A percentile compares a stretch with the other conserved stretches of the same genome.
Evolutionary conservation across 37 sponge, comb jelly and placozoan genomes (phyloP).

Genomic region (Theonella swinhoei): DNA sequence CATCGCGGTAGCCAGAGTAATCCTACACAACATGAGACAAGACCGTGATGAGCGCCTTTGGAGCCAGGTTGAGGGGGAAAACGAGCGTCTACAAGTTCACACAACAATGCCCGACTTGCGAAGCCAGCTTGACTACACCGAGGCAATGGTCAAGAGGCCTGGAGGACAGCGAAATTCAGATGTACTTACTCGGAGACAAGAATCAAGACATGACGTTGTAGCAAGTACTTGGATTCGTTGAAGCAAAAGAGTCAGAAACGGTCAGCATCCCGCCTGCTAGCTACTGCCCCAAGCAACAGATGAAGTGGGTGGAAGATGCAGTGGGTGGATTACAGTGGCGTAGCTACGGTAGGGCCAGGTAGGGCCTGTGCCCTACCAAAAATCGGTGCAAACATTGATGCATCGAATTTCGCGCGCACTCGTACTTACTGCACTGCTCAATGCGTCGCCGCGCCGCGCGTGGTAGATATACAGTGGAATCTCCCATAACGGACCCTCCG

Average conservation of each 20-base stretch:
- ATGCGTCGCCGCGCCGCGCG: no score
- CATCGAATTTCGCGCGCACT: no score
- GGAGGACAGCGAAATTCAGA: constrained; percentile 40
- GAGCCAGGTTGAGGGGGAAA: constrained; percentile 38
- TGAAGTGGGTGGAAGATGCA: constrained; percentile 43
- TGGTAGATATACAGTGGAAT: no score
- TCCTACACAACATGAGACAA: constrained; percentile 27
- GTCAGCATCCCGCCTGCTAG: constrained; percentile 43
- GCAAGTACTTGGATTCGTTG: constrained; percentile 24
- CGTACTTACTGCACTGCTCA: no score
- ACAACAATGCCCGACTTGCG: constrained; percentile 26
- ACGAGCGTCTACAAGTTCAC: constrained; percentile 42
- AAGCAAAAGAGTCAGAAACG: constrained; percentile 34
- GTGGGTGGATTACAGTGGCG: constrained; percentile 21
- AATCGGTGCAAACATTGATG: constrained; percentile 30
- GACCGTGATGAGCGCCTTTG: constrained; percentile 33
- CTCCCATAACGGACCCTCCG: no score
- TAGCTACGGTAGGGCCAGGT: constrained; percentile 43
- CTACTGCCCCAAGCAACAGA: constrained; percentile 40
- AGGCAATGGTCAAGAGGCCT: constrained; percentile 39
- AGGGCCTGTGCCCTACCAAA: constrained; percentile 38
- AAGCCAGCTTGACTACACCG: constrained; percentile 39
- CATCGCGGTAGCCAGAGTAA: constrained; percentile 28
- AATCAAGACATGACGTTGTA: constrained; percentile 47
- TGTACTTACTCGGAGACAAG: constrained; percentile 49